phyloP scores from a whole-genome alignment of 2,113 vertebrate genomes.

The Fregetta grallaria region DNA sequence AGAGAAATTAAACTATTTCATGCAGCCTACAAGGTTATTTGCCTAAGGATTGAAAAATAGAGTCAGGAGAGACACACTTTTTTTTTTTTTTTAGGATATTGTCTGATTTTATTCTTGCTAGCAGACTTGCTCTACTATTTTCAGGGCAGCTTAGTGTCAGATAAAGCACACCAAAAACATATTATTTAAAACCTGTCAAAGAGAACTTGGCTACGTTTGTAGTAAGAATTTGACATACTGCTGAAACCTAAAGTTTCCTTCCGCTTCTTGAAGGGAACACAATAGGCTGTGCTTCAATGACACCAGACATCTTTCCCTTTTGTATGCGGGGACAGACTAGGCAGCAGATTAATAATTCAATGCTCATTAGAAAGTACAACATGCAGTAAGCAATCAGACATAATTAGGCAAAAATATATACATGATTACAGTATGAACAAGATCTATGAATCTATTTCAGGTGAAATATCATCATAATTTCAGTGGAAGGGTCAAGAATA shows the following conservation, averaged over 20 bases:
- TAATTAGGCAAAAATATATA: conserved; percentile 20
- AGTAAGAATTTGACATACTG: conserved; percentile 9
- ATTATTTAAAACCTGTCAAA: conserved; percentile 57
- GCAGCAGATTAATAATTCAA: conserved; percentile 59
- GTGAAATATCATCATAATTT: background rate
- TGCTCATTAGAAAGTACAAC: conserved; percentile 20
- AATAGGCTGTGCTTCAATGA: background rate
- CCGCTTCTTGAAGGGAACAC: background rate
- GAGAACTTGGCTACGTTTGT: background rate
- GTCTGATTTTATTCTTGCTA: conserved; percentile 44
- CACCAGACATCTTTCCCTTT: conserved; percentile 18
- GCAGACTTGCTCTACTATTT: conserved; percentile 34
- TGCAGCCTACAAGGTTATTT: conserved; percentile 37
- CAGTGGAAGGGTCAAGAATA: background rate
- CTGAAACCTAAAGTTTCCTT: conserved; percentile 36
- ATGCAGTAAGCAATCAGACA: conserved; percentile 14
- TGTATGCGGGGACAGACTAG: background rate
- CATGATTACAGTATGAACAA: background rate
- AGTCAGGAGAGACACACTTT: background rate
- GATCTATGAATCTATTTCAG: background rate
- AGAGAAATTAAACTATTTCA: background rate
- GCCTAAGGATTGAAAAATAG: conserved; percentile 38
- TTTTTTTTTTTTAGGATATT: background rate
- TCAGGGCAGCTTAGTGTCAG: conserved; percentile 64
- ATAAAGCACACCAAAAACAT: conserved; percentile 44